Conservation (phyloP, 2,888 invertebrate genomes). For the Platycheirus albimanus region DNA sequence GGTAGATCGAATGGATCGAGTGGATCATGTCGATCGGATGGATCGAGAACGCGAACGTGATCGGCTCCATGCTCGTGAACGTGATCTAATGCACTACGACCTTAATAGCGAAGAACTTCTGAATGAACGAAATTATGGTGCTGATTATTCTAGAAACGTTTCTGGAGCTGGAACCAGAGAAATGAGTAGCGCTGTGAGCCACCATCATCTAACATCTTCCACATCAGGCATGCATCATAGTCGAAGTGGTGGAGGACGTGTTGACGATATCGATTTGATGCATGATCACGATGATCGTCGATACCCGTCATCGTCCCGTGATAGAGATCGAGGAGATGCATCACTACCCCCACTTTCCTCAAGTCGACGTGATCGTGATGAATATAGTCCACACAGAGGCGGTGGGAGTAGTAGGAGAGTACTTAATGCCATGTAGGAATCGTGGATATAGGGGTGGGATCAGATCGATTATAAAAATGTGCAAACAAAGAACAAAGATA, state of each 20-base stretch:
- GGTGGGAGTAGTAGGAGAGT: constrained; percentile 83
- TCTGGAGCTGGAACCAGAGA: constrained; percentile 76
- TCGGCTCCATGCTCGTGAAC: constrained; percentile 81
- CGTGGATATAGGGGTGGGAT: constrained; percentile 84
- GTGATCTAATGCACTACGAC: constrained; percentile 82
- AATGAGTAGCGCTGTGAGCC: constrained; percentile 48
- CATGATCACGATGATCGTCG: constrained; percentile 81
- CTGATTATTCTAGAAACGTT: constrained; percentile 79
- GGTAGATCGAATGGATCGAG: constrained; percentile 49
- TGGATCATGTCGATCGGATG: constrained; percentile 49
- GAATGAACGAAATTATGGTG: constrained; percentile 81
- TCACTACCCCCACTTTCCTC: constrained; percentile 78
- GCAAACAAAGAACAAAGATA: constrained; percentile 66
- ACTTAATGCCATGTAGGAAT: constrained; percentile 84
- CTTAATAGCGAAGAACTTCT: constrained; percentile 82
- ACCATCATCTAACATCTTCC: constrained; percentile 72
- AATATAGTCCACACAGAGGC: constrained; percentile 83
- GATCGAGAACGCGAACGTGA: constrained; percentile 79
- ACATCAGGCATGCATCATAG: constrained; percentile 76
- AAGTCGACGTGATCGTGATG: constrained; percentile 82
- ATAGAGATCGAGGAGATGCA: constrained; percentile 79
- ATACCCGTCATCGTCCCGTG: constrained; percentile 75
- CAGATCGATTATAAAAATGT: constrained; percentile 81
- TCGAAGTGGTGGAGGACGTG: constrained; percentile 77
- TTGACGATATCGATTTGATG: constrained; percentile 81